These are phyloP conservation scores for Drosophila pruinosa DNA, from an alignment of 1,140 invertebrate species.

Conservation along the genomic window DNA sequence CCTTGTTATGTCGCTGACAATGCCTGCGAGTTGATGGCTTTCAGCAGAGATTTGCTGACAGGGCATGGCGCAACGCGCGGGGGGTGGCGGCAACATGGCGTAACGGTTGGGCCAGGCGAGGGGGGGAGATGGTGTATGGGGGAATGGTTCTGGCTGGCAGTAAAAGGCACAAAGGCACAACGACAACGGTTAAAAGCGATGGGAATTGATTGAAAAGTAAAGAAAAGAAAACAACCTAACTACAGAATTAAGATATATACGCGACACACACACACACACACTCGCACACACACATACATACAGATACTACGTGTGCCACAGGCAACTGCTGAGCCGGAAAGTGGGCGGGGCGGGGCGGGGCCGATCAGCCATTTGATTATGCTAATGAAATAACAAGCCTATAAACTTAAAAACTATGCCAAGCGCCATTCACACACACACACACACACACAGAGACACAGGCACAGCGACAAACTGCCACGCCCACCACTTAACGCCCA, in stretches of 20 bases:
- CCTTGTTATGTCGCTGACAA: constrained; percentile 75
- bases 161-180: constrained; percentile 68
- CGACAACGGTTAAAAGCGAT: constrained; percentile 65
- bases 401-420: constrained; percentile 77
- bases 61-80: constrained; percentile 13
- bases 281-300: constrained; percentile 27
- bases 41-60: constrained; percentile 65
- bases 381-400: constrained; percentile 78
- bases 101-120: neutral
- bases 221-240: constrained; percentile 47
- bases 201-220: constrained; percentile 76
- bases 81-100: constrained; percentile 5
- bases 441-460: constrained; percentile 43
- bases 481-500: neutral
- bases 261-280: neutral
- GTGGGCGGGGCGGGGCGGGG: neutral
- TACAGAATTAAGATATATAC: constrained; percentile 68
- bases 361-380: constrained; percentile 67
- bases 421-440: constrained; percentile 52
- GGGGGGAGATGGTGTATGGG: neutral
- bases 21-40: constrained; percentile 75
- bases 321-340: constrained; percentile 3
- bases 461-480: neutral
- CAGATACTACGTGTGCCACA: neutral
- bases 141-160: constrained; percentile 24